Evolutionary conservation across 2,888 invertebrate species (phyloP), one percentile per base, ranked within the genome.

Genomic region (Caenorhabditis imperialis): DNA sequence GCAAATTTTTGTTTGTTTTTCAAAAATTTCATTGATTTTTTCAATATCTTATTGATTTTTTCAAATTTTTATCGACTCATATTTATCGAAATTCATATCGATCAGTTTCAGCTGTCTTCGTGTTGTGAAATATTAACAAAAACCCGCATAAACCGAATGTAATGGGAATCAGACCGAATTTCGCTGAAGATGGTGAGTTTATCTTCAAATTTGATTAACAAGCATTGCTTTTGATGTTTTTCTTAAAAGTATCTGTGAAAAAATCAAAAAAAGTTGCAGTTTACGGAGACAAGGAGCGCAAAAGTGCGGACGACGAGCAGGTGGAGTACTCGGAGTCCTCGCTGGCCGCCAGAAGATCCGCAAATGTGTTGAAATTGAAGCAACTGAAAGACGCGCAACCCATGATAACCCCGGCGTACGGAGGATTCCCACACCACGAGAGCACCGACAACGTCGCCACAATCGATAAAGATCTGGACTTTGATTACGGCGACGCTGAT

Each of bases 401-500:
- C 16, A 74, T 51, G 62, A 65, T 65, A 4, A 73, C 54, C 38
- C 48, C 62, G 1, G 61, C 47, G 3, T 58, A 47, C 30, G 58
- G 33, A 18, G 76, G 47, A 20, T 55, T 70, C 4, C 6, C 45
- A 33, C 53, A 50, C 51, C 53, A 72, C 35, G 63, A 63, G 47
- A 70, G 67, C 10, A 47, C 67, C 12, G 70, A 67, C 25, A 51
- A 62, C 37, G 51, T 58, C 0, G 45, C 62, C 14, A 38, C 71
- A 38, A 65, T 67, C 20, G 83, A 82, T 12, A 77, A 78, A 20
- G 88, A 88, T 42, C 51, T 88, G 37, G 81, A 82, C 20, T 88
- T 88, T 62, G 55, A 69, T n/a, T 88, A 88, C 67, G 83, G 77
- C 3, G 88, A 88, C 51, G 71, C 79, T 22, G 88, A 88, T 58